Evolutionary conservation across 2,888 invertebrate species (phyloP), one percentile per base, ranked within the genome.

Genomic region (Tortricodes alternella): DNA sequence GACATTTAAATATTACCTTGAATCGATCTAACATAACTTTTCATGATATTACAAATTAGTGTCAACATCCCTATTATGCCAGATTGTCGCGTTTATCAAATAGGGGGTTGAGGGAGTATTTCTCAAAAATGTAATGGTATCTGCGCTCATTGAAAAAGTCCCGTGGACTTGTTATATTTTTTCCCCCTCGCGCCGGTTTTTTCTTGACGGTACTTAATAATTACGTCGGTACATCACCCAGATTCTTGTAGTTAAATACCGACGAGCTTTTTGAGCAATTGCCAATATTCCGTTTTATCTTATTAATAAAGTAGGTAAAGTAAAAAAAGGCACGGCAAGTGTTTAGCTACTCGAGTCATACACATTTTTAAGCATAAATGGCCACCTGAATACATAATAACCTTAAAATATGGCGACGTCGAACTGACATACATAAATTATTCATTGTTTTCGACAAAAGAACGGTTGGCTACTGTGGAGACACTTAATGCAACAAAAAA

Each of bases 351-450:
- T 27, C 27, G 11, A 44, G 27, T 18, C n/a, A 18, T n/a, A 29
- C 15, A 49, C 27, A 13, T 35, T 41, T 48, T 27, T 24, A 41
- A 41, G 15, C 34, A 43, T 37, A 46, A 46, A 24, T 27, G 8
- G 27, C 50, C 50, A 50, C 23, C 56, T 56, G 50, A 56, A 56
- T 49, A 50, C 49, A 56, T 49, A 50, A 43, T 27, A 27, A 44
- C 44, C 37, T 32, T 50, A 44, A 49, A 44, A 38, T 56, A 38
- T 21, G 38, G 11, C 48, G 53, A 38, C 46, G 29, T n/a, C 34
- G 34, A 48, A 41, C 34, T 3, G 48, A 39, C 34, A 49, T 56
- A 39, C 34, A 49, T 56, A 38, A 44, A 56, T 50, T 44, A 56
- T 56, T 50, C 49, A 56, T 56, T 56, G 43, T 49, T 50, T 49